These are phyloP conservation scores for Drosophila incognita DNA, from an alignment of 2,888 invertebrate genomes.

Conservation along the genomic window DNA sequence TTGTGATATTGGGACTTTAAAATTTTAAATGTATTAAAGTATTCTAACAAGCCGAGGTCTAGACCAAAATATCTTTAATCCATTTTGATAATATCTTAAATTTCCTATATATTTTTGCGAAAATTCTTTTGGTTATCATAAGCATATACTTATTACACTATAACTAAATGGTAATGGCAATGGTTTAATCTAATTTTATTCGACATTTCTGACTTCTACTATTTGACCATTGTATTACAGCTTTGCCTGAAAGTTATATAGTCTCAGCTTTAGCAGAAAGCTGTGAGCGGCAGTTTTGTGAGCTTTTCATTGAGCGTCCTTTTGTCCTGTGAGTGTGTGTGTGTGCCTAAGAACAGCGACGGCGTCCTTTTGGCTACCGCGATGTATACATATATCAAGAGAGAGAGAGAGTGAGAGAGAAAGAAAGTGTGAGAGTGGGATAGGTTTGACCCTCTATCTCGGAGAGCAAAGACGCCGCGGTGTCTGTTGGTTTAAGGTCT, in stretches of 20 bases:
- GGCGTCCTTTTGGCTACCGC: slow-evolving; percentile 55
- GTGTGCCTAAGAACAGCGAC: slow-evolving; percentile 23
- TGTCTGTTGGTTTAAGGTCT: slow-evolving; percentile 58
- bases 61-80: neutral
- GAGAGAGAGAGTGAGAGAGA: slow-evolving; percentile 5
- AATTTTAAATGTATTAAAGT: neutral
- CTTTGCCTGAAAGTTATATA: slow-evolving; percentile 35
- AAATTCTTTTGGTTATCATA: neutral
- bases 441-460: slow-evolving; percentile 4
- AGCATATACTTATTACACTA: too few relatives aligned
- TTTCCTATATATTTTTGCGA: neutral
- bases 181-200: neutral
- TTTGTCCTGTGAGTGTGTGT: slow-evolving; percentile 7
- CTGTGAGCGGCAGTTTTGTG: slow-evolving; percentile 24
- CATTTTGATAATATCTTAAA: neutral
- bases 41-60: neutral
- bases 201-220: neutral
- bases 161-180: neutral
- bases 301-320: slow-evolving; percentile 73
- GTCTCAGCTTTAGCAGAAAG: slow-evolving; percentile 46
- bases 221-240: slow-evolving; percentile 39
- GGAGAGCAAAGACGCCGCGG: slow-evolving; percentile 62
- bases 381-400: slow-evolving; percentile 5
- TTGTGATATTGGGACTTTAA: neutral
- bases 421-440: slow-evolving; percentile 11